Percentiles rank a stretch among this genome's conserved stretches.
These are phyloP conservation scores for Myodes glareolus DNA, from an alignment of 2,113 vertebrate species.

Conservation along the genomic window DNA sequence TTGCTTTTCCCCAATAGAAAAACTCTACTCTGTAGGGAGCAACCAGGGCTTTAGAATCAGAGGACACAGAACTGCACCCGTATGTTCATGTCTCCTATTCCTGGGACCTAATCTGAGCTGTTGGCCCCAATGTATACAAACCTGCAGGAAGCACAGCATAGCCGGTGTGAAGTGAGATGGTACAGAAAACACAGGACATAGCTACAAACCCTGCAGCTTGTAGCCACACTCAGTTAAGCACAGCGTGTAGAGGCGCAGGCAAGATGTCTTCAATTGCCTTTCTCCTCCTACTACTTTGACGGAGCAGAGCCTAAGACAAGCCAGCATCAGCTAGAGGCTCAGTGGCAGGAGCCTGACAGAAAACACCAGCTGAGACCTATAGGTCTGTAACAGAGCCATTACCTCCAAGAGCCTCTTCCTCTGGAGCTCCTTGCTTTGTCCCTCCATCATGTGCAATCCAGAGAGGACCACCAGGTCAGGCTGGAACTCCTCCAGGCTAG, in stretches of 20 bases:
- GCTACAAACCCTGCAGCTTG: not conserved
- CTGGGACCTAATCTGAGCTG: not conserved
- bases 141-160: not conserved
- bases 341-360: conserved; percentile 7
- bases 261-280: not conserved
- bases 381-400: not conserved
- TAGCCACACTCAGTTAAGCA: conserved; percentile 1
- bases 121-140: not conserved
- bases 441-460: conserved; percentile 99
- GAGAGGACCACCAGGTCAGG: conserved; percentile 97
- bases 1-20: not conserved
- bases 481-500: conserved; percentile 95
- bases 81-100: not conserved
- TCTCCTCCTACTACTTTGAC: not conserved
- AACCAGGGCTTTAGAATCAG: not conserved
- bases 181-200: conserved; percentile 9
- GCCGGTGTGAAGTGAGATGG: conserved; percentile 20
- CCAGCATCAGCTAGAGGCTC: not conserved
- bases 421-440: conserved; percentile 91
- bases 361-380: not conserved
- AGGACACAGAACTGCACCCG: not conserved
- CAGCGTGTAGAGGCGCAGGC: not conserved
- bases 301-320: not conserved
- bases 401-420: conserved; percentile 93
- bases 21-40: not conserved